phyloP scores from a whole-genome alignment of 2,888 invertebrate species.

The Hetaerina titia region DNA sequence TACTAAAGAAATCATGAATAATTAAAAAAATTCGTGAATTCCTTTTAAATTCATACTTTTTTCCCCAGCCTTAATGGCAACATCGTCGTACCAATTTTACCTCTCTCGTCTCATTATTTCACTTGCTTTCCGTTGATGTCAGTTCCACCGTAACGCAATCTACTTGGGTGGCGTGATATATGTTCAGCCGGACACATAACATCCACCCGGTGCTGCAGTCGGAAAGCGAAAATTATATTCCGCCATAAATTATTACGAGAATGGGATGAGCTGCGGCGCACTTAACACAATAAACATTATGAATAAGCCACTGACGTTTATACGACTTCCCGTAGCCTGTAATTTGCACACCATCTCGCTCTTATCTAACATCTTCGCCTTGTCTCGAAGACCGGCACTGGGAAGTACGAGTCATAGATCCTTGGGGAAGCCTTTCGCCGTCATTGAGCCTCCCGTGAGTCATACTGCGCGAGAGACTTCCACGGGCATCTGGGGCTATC shows the following conservation, averaged over 20 bases:
- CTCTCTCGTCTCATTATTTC: background rate
- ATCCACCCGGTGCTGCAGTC: background rate
- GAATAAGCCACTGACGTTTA: background rate
- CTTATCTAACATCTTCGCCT: background rate
- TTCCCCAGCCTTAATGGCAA: no score
- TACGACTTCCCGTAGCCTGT: background rate
- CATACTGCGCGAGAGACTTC: background rate
- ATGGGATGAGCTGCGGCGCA: background rate
- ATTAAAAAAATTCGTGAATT: no score
- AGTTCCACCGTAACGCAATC: background rate
- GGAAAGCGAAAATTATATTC: background rate
- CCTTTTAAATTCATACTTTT: no score
- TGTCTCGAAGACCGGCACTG: background rate
- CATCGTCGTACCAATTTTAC: background rate
- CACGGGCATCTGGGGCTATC: background rate
- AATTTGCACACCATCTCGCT: background rate
- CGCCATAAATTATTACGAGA: background rate
- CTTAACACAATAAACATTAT: conserved; percentile 17
- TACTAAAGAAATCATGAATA: no score
- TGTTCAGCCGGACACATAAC: background rate
- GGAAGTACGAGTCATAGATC: background rate
- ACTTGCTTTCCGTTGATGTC: background rate
- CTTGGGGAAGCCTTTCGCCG: background rate
- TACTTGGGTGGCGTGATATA: background rate
- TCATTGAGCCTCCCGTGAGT: background rate